phyloP scores from a whole-genome alignment of 2,888 invertebrate species.

The Cryptocheilus praepositus region DNA sequence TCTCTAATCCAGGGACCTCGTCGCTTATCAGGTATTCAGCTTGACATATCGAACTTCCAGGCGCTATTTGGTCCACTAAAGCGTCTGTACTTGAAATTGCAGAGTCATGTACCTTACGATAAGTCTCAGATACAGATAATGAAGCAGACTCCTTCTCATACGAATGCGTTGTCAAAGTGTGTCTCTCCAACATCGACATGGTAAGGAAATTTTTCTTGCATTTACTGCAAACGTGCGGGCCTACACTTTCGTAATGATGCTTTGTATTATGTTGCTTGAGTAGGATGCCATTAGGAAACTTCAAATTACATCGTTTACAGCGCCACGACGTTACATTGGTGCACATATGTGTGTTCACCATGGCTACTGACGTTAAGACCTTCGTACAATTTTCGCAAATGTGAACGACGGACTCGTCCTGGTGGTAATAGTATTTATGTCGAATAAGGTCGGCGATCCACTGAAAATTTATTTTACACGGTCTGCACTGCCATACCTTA shows the following conservation, averaged over 20 bases:
- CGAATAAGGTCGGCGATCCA: slow-evolving; percentile 42
- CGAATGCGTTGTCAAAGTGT: slow-evolving; percentile 13
- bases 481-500: slow-evolving; percentile 42
- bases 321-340: slow-evolving; percentile 42
- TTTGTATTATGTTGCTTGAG: slow-evolving; percentile 47
- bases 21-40: too few species aligned
- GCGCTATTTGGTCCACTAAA: background rate
- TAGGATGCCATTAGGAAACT: slow-evolving; percentile 41
- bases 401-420: slow-evolving; percentile 54
- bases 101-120: background rate
- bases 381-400: slow-evolving; percentile 56
- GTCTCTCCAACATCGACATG: slow-evolving; percentile 29
- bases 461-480: slow-evolving; percentile 47
- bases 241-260: slow-evolving; percentile 27
- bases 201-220: slow-evolving; percentile 35
- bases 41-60: background rate
- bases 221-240: slow-evolving; percentile 28
- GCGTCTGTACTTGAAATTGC: background rate
- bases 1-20: background rate
- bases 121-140: background rate
- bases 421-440: slow-evolving; percentile 49
- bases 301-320: slow-evolving; percentile 45
- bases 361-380: slow-evolving; percentile 49
- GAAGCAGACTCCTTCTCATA: background rate
- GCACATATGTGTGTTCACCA: slow-evolving; percentile 55